Conservation (phyloP, 1,140 invertebrate species). For the Amphibalanus amphitrite region DNA sequence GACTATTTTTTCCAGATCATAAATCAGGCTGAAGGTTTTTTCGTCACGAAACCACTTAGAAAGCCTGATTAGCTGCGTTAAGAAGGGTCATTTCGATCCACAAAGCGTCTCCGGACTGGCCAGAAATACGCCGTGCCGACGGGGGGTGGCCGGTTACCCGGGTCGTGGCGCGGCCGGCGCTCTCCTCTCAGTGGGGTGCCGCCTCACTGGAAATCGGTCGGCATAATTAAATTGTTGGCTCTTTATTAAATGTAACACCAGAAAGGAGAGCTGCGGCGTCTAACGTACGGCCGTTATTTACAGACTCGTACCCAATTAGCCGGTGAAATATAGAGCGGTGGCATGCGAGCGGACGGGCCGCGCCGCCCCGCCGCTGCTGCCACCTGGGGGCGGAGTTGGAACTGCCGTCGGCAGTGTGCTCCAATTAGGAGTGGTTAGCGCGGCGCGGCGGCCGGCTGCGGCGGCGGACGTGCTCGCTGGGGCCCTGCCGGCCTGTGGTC, state of each 20-base stretch:
- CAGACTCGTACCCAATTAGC: not conserved
- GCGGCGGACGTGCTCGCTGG: no score
- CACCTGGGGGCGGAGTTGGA: not conserved
- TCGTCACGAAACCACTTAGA: not conserved
- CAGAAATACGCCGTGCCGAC: not conserved
- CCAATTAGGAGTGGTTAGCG: no score
- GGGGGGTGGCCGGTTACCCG: not conserved
- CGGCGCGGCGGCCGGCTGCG: no score
- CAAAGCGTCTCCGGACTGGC: not conserved
- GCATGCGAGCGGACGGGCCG: not conserved
- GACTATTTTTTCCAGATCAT: not conserved
- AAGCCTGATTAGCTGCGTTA: not conserved
- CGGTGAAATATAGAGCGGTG: not conserved
- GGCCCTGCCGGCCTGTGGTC: no score
- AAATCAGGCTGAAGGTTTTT: not conserved
- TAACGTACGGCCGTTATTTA: not conserved
- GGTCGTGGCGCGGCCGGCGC: no score
- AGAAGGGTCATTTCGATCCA: constrained; percentile 1
- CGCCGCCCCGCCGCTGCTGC: not conserved
- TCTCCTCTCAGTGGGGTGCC: no score
- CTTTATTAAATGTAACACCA: constrained; percentile 2
- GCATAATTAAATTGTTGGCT: constrained; percentile 2
- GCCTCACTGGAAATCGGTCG: not conserved
- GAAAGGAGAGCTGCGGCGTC: not conserved
- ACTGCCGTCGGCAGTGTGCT: no score